Conservation (phyloP, 2,888 invertebrate genomes). For the Caenorhabditis sp. region DNA sequence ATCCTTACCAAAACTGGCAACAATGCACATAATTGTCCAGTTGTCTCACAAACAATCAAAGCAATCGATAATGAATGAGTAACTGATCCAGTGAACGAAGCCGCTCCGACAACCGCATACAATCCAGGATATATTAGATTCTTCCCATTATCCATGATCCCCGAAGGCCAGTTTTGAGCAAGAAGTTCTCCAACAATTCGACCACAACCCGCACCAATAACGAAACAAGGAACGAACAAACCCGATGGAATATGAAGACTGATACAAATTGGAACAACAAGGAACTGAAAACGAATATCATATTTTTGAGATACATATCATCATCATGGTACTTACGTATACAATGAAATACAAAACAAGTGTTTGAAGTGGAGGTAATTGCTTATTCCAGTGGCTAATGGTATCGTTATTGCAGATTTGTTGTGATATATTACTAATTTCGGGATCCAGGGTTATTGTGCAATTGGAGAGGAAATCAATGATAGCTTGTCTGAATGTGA, state of each 20-base stretch:
- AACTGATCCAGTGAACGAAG: constrained; percentile 91
- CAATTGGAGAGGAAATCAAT: constrained; percentile 58
- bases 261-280: constrained; percentile 55
- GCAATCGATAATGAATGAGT: constrained; percentile 97
- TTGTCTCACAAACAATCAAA: constrained; percentile 96
- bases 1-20: constrained; percentile 87
- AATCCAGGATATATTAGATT: constrained; percentile 88
- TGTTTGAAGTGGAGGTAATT: constrained; percentile 36
- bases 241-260: constrained; percentile 75
- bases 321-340: constrained; percentile 49
- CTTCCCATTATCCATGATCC: constrained; percentile 80
- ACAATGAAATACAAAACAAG: constrained; percentile 42
- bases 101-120: constrained; percentile 89
- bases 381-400: constrained; percentile 46
- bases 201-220: constrained; percentile 73
- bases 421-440: constrained; percentile 15
- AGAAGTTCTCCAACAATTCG: constrained; percentile 75
- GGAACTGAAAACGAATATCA: constrained; percentile 39
- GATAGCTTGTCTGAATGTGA: constrained; percentile 58
- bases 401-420: constrained; percentile 45
- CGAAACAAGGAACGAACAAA: constrained; percentile 95
- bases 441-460: constrained; percentile 38
- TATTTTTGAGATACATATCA: no score
- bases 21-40: constrained; percentile 95
- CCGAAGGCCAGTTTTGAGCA: constrained; percentile 89